Percentiles rank a stretch among this genome's conserved stretches.
Evolutionary conservation across 2,113 vertebrate genomes (phyloP).

Genomic region (Brachyhypopomus occidentalis): DNA sequence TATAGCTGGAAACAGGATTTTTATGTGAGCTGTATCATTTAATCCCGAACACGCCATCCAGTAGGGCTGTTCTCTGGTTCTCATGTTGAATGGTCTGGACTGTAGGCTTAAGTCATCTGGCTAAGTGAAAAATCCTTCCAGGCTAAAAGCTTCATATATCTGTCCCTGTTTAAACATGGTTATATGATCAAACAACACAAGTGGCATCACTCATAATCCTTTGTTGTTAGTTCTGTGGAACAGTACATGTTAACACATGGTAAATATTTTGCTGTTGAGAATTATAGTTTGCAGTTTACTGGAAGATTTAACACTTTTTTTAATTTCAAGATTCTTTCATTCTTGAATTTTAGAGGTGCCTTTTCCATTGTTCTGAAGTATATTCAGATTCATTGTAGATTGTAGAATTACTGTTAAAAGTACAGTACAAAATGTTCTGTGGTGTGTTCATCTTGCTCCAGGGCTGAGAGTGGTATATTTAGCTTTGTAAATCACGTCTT

Average conservation of each 20-base stretch:
- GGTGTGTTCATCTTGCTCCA: not conserved
- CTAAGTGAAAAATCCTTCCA: no score
- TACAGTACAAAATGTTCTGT: not conserved
- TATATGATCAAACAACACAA: no score
- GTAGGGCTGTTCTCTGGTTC: no score
- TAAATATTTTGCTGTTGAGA: not conserved
- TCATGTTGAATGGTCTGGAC: no score
- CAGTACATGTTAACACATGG: not conserved
- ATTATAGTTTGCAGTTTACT: not conserved
- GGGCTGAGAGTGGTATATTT: not conserved
- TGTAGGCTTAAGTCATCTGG: no score
- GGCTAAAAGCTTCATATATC: no score
- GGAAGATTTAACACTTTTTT: not conserved
- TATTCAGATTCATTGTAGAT: slow-evolving; percentile 1
- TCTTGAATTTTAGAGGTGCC: not conserved
- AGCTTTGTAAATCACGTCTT: not conserved
- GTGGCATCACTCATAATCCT: no score
- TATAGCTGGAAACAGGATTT: no score
- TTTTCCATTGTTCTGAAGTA: slow-evolving; percentile 8
- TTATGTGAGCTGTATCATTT: no score
- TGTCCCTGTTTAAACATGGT: no score
- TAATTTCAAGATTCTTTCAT: not conserved
- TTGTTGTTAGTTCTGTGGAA: no score
- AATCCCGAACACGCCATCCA: no score
- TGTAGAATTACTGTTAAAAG: not conserved